These are phyloP conservation scores for Calameuta filiformis DNA, from an alignment of 2,888 invertebrate genomes.

Conservation along the genomic window DNA sequence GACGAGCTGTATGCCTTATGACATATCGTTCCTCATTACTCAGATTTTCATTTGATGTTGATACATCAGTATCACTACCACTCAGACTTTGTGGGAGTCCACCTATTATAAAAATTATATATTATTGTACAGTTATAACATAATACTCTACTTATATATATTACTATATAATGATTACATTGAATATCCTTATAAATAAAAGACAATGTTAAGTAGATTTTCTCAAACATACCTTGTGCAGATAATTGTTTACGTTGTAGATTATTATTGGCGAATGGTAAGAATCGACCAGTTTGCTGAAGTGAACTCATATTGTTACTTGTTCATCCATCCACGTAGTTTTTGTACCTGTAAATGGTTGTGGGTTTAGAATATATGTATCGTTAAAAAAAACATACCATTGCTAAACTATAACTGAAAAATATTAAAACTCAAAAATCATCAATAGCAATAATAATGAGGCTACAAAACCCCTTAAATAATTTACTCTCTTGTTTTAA, in stretches of 20 bases:
- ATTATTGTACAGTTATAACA: not conserved
- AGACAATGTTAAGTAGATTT: slow-evolving; percentile 8
- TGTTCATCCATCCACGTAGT: slow-evolving; percentile 62
- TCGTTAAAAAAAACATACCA: not conserved
- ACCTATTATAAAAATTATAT: slow-evolving; percentile 54
- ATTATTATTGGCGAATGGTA: slow-evolving; percentile 71
- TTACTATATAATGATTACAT: not conserved
- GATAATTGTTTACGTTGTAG: slow-evolving; percentile 72
- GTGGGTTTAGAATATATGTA: not conserved
- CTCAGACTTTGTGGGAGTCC: slow-evolving; percentile 81
- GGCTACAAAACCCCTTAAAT: not conserved
- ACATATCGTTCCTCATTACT: slow-evolving; percentile 87
- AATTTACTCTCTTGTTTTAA: not conserved
- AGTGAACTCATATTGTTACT: slow-evolving; percentile 71
- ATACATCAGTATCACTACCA: slow-evolving; percentile 90
- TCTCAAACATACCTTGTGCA: slow-evolving; percentile 58
- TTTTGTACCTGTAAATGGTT: slow-evolving; percentile 65
- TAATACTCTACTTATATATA: not conserved
- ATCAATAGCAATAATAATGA: not conserved
- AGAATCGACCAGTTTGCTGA: slow-evolving; percentile 73
- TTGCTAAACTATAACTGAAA: slow-evolving; percentile 38
- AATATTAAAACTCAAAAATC: not conserved
- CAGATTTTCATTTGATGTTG: slow-evolving; percentile 90
- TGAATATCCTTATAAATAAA: slow-evolving; percentile 47
- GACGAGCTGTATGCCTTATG: slow-evolving; percentile 82